Evolutionary conservation across 2,888 invertebrate genomes (phyloP), one percentile per base, ranked within the genome.

Genomic region (Melikaiella ostensackeni): DNA sequence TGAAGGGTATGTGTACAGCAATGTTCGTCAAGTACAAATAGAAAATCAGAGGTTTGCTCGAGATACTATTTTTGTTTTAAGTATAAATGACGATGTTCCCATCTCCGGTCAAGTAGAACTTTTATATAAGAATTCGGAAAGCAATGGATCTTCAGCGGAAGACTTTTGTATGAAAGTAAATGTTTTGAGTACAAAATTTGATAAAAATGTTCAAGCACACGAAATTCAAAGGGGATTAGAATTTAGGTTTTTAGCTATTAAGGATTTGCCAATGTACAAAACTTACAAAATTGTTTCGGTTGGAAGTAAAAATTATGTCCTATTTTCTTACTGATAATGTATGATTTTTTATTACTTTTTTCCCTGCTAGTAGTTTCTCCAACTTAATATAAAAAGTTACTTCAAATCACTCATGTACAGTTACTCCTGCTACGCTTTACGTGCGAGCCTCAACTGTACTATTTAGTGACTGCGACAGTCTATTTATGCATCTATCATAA

Each of bases 131-230:
- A 66, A 66, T 66, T 35, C 21, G 1, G 5, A 66, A 33, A 66
- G 35, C 42, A 66, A 50, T 66, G 19, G 66, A 42, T 66, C 35
- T 66, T 66, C 66, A 21, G n/a, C 11, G 24, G 38, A 66, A 66
- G 66, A 30, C 42, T 24, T 66, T 66, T 66, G 66, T 66, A 66
- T 66, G 35, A n/a, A 42, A 66, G 24, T 66, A 24, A 66, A 66
- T 38, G 35, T 66, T 66, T 66, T 33, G 19, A 33, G 38, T 11
- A 66, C n/a, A 42, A 66, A 66, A 38, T 66, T 66, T 66, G 33
- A 66, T 33, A 38, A 33, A 33, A 66, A 66, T 66, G 8, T 66
- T 16, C 66, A 66, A 66, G 66, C 66, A 35, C 35, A 66, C 19
- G 38, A 66, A 66, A 66, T 66, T 66, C 19, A 38, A 21, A 66